Evolutionary conservation across 2,888 invertebrate species (phyloP).

Genomic region (Vannuccia rotundouncinata): DNA sequence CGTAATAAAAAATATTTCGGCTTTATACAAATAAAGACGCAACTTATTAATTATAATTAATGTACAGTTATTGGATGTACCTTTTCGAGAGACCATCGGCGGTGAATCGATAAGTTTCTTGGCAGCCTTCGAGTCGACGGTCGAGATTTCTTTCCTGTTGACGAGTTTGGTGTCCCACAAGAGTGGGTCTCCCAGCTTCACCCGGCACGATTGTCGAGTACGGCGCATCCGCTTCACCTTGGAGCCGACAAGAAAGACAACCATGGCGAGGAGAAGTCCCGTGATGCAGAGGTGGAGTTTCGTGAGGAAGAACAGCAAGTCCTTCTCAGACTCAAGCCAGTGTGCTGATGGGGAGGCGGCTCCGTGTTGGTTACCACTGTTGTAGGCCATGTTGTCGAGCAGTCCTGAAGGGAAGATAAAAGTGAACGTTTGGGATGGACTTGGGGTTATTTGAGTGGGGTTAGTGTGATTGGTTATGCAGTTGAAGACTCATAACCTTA

Average conservation of each 20-base stretch:
- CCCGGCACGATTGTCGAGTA: background rate
- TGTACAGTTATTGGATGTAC: no score
- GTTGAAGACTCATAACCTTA: no score
- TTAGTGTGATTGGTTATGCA: no score
- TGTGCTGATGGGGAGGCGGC: background rate
- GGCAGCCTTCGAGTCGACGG: background rate
- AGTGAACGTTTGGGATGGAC: no score
- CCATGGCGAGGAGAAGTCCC: background rate
- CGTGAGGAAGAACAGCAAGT: background rate
- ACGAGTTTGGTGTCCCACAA: background rate
- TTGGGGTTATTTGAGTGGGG: no score
- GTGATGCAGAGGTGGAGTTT: slow-evolving; percentile 10
- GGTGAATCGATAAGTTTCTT: background rate
- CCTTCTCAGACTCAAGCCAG: slow-evolving; percentile 14
- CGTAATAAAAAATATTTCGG: no score
- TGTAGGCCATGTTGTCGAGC: no score
- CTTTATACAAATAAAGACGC: no score
- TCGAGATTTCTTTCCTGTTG: background rate
- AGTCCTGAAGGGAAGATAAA: no score
- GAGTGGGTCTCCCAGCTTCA: background rate
- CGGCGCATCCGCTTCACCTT: slow-evolving; percentile 3
- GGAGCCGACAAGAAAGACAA: slow-evolving; percentile 1
- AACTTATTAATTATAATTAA: no score
- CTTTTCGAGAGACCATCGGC: background rate
- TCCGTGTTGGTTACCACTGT: no score